A percentile compares a stretch with the other conserved stretches of the same genome.
Conservation (phyloP, 1,140 invertebrate genomes). For the Nymphalis io region DNA sequence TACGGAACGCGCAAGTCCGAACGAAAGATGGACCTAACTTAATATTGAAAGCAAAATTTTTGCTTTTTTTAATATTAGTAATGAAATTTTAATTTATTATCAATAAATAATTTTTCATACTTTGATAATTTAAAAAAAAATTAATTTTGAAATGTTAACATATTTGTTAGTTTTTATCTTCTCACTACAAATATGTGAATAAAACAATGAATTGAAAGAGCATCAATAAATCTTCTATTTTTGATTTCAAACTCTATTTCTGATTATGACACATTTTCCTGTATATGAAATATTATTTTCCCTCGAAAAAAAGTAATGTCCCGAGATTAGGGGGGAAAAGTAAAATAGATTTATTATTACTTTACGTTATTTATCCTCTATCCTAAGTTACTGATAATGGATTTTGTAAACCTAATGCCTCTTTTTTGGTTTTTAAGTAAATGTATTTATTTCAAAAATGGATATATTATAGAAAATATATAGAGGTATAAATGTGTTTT, state of each 20-base stretch:
- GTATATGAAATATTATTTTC: slow-evolving; percentile 10
- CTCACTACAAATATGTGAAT: neutral
- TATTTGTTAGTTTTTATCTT: neutral
- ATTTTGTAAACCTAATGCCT: slow-evolving; percentile 29
- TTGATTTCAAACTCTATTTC: slow-evolving; percentile 14
- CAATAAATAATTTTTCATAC: no score
- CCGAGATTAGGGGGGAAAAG: slow-evolving; percentile 8
- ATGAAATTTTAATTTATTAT: neutral
- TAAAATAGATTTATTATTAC: slow-evolving; percentile 41
- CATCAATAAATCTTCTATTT: slow-evolving; percentile 15
- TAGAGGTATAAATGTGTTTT: no score
- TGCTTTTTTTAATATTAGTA: slow-evolving; percentile 16
- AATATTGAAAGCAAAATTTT: slow-evolving; percentile 57
- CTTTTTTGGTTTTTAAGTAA: slow-evolving; percentile 24
- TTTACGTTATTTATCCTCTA: slow-evolving; percentile 36
- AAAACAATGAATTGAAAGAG: slow-evolving; percentile 16
- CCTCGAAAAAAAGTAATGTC: slow-evolving; percentile 18
- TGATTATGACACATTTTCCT: neutral
- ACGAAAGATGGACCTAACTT: slow-evolving; percentile 52
- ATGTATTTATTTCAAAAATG: neutral
- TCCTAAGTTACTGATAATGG: slow-evolving; percentile 32
- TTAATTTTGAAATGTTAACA: neutral
- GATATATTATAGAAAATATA: neutral
- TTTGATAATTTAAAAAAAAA: neutral
- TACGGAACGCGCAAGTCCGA: slow-evolving; percentile 58